Evolutionary conservation across 2,888 invertebrate species (phyloP).

Genomic region (Ommatoiulus sabulosus): DNA sequence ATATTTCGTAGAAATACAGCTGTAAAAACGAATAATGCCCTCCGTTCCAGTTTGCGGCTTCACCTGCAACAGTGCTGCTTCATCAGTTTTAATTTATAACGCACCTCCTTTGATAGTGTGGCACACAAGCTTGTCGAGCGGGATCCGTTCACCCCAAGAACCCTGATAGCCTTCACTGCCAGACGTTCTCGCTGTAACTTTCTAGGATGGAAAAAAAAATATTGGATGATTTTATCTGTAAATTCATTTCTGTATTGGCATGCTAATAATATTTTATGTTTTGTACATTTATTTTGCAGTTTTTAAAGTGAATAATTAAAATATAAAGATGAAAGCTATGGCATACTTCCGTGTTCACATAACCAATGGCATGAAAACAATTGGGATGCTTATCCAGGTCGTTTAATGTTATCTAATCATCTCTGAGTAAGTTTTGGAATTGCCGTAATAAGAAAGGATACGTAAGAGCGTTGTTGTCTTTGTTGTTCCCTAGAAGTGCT

Average conservation of each 20-base stretch:
- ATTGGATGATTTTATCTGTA: neutral
- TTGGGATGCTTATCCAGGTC: too few species aligned
- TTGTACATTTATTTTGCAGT: conserved; percentile 15
- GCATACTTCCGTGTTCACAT: neutral
- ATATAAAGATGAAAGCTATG: neutral
- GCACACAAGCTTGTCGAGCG: neutral
- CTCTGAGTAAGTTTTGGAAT: neutral
- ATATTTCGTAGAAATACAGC: neutral
- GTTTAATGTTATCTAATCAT: too few species aligned
- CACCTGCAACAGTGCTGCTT: conserved; percentile 1
- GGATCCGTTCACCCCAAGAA: neutral
- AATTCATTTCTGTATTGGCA: neutral
- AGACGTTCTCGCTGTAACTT: conserved; percentile 11
- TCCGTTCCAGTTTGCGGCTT: conserved; percentile 1
- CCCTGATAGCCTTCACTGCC: neutral
- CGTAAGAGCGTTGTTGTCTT: neutral
- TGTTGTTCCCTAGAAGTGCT: too few species aligned
- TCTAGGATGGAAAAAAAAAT: neutral
- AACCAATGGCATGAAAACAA: too few species aligned
- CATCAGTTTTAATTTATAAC: neutral
- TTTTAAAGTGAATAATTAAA: neutral
- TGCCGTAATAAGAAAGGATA: neutral
- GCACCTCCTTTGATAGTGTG: conserved; percentile 10
- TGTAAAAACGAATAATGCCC: neutral
- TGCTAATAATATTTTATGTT: conserved; percentile 1